Percentiles rank a stretch among this genome's conserved stretches.
phyloP scores from a whole-genome alignment of 1,140 invertebrate genomes.

The Triops longicaudatus region DNA sequence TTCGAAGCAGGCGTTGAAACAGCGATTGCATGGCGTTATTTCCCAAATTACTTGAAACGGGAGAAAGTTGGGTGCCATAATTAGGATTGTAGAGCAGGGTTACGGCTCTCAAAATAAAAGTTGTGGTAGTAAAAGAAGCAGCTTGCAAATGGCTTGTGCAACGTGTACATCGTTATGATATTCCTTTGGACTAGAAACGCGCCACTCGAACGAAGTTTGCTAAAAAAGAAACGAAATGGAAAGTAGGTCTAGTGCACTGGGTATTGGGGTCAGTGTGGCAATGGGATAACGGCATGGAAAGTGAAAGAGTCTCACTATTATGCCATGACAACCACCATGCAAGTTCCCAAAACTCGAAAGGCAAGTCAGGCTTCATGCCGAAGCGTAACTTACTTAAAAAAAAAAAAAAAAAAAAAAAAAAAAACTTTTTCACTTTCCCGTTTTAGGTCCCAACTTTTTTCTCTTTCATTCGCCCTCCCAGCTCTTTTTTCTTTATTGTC shows the following conservation, averaged over 20 bases:
- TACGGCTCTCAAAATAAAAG: not conserved
- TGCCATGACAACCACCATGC: not conserved
- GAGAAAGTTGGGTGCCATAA: not conserved
- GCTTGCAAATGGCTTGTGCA: not conserved
- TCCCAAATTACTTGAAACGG: too few species aligned
- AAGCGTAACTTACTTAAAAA: not conserved
- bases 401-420: not conserved
- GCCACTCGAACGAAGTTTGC: not conserved
- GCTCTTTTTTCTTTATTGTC: not conserved
- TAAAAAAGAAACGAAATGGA: not conserved
- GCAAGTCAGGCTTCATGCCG: conserved; percentile 8
- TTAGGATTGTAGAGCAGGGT: conserved; percentile 6
- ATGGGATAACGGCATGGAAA: conserved; percentile 19
- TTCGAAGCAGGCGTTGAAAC: not conserved
- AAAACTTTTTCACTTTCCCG: not conserved
- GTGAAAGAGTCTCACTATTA: not conserved
- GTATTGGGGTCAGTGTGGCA: conserved; percentile 27
- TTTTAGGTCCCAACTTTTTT: not conserved
- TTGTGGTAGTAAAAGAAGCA: too few species aligned
- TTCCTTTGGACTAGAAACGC: not conserved
- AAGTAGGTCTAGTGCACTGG: conserved; percentile 30
- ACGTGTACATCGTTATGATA: not conserved
- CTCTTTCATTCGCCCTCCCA: not conserved
- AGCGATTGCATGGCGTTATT: not conserved
- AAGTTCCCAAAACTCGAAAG: not conserved